Evolutionary conservation across 2,113 vertebrate species (phyloP).

Genomic region (Daphoenositta chrysoptera): DNA sequence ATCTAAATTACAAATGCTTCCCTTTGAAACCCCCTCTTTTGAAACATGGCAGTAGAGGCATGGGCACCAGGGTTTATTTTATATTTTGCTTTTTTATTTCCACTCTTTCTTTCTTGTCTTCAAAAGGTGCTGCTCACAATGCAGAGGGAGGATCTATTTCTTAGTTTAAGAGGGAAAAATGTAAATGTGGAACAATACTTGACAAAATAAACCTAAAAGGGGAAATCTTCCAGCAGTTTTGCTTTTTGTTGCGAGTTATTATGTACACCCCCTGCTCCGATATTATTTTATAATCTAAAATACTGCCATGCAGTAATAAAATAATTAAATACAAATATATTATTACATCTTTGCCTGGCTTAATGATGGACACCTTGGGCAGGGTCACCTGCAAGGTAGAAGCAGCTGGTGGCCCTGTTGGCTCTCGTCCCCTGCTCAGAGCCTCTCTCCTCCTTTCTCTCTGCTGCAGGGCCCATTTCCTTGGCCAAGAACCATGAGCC

Average conservation of each 20-base stretch:
- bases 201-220: slow-evolving; percentile 30
- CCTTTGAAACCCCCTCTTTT: not conserved
- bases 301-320: not conserved
- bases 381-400: not conserved
- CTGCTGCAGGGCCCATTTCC: not conserved
- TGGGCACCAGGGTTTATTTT: not conserved
- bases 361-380: not conserved
- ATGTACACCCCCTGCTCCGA: not conserved
- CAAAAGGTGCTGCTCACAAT: slow-evolving; percentile 36
- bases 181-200: slow-evolving; percentile 44
- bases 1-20: not conserved
- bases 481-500: not conserved
- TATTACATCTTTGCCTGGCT: not conserved
- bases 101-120: not conserved
- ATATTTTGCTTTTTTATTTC: slow-evolving; percentile 12
- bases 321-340: not conserved
- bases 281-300: slow-evolving; percentile 1
- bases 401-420: not conserved
- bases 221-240: slow-evolving; percentile 4
- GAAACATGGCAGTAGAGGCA: not conserved
- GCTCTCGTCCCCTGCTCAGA: not conserved
- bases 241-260: not conserved
- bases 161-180: slow-evolving; percentile 18
- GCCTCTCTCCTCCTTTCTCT: not conserved
- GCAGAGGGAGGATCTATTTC: slow-evolving; percentile 44